Evolutionary conservation across 30 jellyfish, hydroid and myxozoan genomes (phyloP).

Genomic region (Phacellophora camtschatica): DNA sequence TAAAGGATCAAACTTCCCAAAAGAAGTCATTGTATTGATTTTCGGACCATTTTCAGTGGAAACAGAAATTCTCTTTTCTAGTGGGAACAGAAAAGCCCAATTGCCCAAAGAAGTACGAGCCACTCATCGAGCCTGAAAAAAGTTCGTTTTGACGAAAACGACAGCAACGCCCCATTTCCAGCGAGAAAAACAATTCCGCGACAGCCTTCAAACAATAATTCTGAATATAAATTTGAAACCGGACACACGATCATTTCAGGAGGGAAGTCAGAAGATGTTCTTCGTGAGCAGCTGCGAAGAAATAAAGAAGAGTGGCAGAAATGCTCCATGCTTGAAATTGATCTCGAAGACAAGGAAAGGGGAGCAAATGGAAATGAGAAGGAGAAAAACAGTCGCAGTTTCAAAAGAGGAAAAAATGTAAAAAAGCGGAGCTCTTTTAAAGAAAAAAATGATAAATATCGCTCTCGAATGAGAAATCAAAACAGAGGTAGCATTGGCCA

Average conservation of each 20-base stretch:
- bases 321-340: conserved; percentile 4
- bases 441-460: conserved; percentile 48
- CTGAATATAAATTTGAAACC: neutral
- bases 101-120: neutral
- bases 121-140: conserved; percentile 41
- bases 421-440: conserved; percentile 53
- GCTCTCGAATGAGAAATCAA: neutral
- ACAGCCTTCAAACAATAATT: neutral
- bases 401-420: conserved; percentile 44
- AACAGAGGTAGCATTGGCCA: conserved; percentile 59
- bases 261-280: conserved; percentile 19
- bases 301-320: conserved; percentile 45
- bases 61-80: neutral
- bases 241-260: conserved; percentile 20
- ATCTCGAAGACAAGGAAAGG: neutral
- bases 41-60: neutral
- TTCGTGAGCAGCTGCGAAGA: conserved; percentile 14
- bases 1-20: too few relatives aligned
- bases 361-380: neutral
- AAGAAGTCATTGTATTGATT: too few relatives aligned
- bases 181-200: neutral
- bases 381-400: neutral
- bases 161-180: neutral
- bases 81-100: conserved; percentile 33
- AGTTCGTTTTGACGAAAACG: conserved; percentile 53